Evolutionary conservation across 2,113 vertebrate genomes (phyloP), one percentile per base, ranked within the genome.

Genomic region (Tylochromis polylepis): DNA sequence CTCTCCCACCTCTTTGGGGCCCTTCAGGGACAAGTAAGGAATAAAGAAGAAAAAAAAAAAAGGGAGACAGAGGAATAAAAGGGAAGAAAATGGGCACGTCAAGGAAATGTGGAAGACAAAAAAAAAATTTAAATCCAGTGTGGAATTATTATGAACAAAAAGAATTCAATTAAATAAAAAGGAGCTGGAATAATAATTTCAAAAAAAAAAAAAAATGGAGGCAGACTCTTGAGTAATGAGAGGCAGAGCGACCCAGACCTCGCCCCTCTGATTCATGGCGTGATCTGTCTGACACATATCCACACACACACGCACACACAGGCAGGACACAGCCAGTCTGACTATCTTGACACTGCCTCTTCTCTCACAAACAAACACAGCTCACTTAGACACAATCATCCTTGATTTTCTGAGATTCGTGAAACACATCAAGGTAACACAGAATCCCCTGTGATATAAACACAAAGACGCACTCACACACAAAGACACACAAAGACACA

Each of bases 251-350:
- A 92, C 89, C 90, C 83, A 92, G 91, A 94, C 95, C 95, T 95
- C 92, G 84, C 91, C 95, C 90, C 81, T 83, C 91, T 96, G 95
- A 96, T 93, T 95, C 95, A 96, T 92, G 86, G 57, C 88, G 87
- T 91, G 87, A 85, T 51, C 86, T 34, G 90, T 87, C 91, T 95
- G 89, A 95, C 92, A 93, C 79, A 87, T 15, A 86, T 55, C 10
- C 62, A 56, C 59, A 81, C 67, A 56, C 57, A 77, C 89, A 79
- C 70, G 62, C 75, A 84, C 81, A 87, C 85, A 67, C 90, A 79
- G 79, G 60, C 46, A n/a, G n/a, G n/a, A 83, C 81, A 89, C 14
- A 34, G 4, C 10, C 59, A 56, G 60, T 46, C 82, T 79, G 77
- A 83, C 81, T 85, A 81, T 88, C 60, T 82, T 81, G 84, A 88